phyloP scores from a whole-genome alignment of 2,797 vertebrate species.

The Threskiornis aethiopicus region DNA sequence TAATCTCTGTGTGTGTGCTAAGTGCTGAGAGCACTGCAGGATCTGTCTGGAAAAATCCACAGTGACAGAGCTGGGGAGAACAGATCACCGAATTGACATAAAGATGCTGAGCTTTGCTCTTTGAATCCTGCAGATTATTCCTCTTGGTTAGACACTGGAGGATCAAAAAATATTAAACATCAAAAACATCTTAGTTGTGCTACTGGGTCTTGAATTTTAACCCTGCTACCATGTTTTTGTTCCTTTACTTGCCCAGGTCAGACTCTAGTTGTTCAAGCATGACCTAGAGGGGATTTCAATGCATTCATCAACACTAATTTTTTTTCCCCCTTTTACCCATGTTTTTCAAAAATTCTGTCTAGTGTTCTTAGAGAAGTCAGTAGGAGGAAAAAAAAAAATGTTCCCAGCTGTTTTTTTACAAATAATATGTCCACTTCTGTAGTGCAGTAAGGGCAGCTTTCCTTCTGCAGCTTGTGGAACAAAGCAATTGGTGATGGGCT shows the following conservation, averaged over 20 bases:
- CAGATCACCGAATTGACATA: not conserved
- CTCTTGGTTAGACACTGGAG: not conserved
- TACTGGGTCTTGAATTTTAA: not conserved
- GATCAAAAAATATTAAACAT: conserved; percentile 6
- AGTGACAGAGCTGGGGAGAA: not conserved
- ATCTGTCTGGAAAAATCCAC: not conserved
- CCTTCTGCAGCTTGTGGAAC: not conserved
- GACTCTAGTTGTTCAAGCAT: not conserved
- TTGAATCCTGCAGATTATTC: not conserved
- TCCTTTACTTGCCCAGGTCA: not conserved
- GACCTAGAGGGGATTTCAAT: not conserved
- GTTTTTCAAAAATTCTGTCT: not conserved
- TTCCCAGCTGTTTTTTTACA: not conserved
- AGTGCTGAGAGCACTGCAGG: not conserved
- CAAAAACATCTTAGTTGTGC: not conserved
- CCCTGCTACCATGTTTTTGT: not conserved
- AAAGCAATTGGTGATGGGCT: not conserved
- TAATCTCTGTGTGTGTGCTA: not conserved
- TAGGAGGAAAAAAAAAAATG: not conserved
- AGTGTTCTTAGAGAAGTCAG: not conserved
- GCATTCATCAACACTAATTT: not conserved
- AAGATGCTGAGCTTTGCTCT: conserved; percentile 4
- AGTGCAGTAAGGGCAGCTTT: not conserved
- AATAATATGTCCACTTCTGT: not conserved
- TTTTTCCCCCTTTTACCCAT: not conserved